Base-by-base conservation (phyloP, 2,888 invertebrate genomes). In the Prionchulus punctatus region DNA sequence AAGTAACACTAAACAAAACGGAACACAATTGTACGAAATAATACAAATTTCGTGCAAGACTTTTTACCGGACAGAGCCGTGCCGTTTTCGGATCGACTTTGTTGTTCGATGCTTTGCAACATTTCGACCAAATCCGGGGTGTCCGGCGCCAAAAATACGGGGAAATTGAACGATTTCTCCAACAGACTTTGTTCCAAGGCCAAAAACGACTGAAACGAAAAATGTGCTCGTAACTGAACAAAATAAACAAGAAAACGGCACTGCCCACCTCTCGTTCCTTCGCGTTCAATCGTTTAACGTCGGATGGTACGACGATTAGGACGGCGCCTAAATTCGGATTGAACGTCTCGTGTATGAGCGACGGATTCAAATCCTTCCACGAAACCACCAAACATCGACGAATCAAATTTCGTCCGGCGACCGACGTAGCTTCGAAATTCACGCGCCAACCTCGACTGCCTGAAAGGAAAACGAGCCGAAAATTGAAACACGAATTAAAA, bases 391-490 rank as follows among this genome's bases (percentile, higher is more conserved):
- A 56, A 30, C 68, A 66, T 12, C 54, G 48, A 3, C 57, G 31
- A 18, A 56, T 3, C 12, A 49, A 49, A 15, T 25, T 18, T 2
- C 43, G 21, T 1, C 42, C 21, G 27, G 7, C 62, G 48, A 67
- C 31, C 1, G 66, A 60, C 1, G 66, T 67, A 1, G 66, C 69
- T 59, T 69, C 68, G 54, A 64, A 67, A 1, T 62, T 56, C 1
- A 70, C 63, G 4, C 62, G 59, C 58, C 59, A 62, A 27, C 60
- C 58, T 31, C 64, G 61, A 36, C 63, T 62, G 30, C 69, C 58
- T 58, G 27, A 25, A 50, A n/a, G n/a, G n/a, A n/a, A n/a, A n/a
- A n/a, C n/a, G n/a, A n/a, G n/a, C n/a, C n/a, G n/a, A 25, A 2
- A 30, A 4, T 21, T 15, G 2, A 49, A 45, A 7, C 7, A 48